A percentile compares a stretch with the other conserved stretches of the same genome.
phyloP scores from a whole-genome alignment of 2,113 vertebrate species.

The Myocastor coypus region DNA sequence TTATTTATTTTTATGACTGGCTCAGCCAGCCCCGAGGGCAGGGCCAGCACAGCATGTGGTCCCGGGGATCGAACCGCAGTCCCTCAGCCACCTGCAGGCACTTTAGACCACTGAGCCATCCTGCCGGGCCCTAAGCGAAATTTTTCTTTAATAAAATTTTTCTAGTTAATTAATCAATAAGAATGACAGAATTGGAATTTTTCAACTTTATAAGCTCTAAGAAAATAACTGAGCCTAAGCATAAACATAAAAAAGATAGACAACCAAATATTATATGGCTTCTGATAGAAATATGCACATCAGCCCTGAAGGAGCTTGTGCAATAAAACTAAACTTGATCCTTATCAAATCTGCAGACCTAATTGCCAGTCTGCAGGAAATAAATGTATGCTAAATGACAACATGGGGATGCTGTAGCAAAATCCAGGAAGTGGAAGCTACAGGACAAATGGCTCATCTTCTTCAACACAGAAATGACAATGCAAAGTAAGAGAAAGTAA shows the following conservation, averaged over 20 bases:
- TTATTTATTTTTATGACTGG: too few relatives aligned
- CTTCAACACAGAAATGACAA: background rate
- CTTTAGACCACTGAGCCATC: too few relatives aligned
- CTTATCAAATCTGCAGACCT: background rate
- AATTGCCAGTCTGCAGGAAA: background rate
- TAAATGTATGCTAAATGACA: background rate
- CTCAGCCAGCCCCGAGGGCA: too few relatives aligned
- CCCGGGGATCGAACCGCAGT: too few relatives aligned
- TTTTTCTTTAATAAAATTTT: background rate
- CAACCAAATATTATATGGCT: background rate
- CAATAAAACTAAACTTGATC: background rate
- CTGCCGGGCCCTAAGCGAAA: background rate
- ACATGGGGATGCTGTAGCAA: background rate
- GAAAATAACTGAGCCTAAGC: background rate
- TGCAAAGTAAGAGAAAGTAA: background rate
- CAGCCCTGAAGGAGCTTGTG: background rate
- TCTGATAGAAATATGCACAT: background rate
- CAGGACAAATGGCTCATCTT: background rate
- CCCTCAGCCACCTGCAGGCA: too few relatives aligned
- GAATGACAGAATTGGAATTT: background rate
- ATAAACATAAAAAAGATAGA: background rate
- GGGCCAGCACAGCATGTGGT: too few relatives aligned
- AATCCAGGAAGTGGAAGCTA: background rate
- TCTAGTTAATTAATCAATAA: background rate
- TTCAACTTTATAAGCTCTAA: background rate